Percentiles rank a stretch among this genome's conserved stretches.
Evolutionary conservation across 37 sponge, comb jelly and placozoan genomes (phyloP).

Genomic region (Chondrilla cf. caribensis): DNA sequence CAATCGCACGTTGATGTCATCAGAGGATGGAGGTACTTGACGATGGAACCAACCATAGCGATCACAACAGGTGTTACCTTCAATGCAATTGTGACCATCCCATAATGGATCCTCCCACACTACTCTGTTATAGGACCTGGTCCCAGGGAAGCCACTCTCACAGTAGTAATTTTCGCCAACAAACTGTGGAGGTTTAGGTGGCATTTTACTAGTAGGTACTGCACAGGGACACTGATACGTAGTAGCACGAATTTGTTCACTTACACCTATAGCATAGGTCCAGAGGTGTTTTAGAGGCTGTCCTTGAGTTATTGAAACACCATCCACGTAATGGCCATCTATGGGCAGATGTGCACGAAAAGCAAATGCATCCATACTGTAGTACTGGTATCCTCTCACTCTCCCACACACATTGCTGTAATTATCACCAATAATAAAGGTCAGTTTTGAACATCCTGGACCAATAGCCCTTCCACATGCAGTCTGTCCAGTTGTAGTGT

Average conservation of each 20-base stretch:
- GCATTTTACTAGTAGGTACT: not conserved
- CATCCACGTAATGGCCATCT: too few relatives aligned
- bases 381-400: too few relatives aligned
- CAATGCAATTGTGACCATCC: not conserved
- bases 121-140: not conserved
- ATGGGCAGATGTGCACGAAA: too few relatives aligned
- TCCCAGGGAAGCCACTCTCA: not conserved
- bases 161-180: not conserved
- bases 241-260: too few relatives aligned
- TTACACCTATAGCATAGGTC: not conserved
- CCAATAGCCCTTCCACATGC: not conserved
- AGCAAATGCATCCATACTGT: too few relatives aligned
- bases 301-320: not conserved
- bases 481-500: not conserved
- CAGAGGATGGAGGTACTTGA: not conserved
- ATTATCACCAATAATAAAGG: not conserved
- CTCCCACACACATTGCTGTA: not conserved
- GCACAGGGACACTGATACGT: not conserved
- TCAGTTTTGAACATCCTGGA: not conserved
- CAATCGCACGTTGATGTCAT: not conserved
- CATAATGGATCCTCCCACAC: conserved; percentile 4
- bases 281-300: not conserved
- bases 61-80: not conserved
- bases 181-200: not conserved
- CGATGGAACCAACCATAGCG: not conserved